Evolutionary conservation across 2,888 invertebrate genomes (phyloP), one percentile per base, ranked within the genome.

Genomic region (Tetanocera ferruginea): DNA sequence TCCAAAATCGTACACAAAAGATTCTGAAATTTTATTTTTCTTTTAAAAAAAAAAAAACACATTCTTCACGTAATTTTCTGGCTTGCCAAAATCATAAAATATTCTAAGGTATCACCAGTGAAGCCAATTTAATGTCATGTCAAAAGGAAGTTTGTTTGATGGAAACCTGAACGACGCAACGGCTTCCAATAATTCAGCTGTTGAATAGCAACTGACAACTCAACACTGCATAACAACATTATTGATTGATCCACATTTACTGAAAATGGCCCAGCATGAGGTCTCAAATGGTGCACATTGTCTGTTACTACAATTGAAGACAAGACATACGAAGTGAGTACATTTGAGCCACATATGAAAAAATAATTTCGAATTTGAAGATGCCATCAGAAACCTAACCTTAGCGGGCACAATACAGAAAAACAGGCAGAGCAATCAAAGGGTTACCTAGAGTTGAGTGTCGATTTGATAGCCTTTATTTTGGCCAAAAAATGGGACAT

Each of bases 381-480:
- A 64, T 64, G 64, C 17, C 64, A 64, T 64, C 64, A n/a, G 25
- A 23, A 43, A 25, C 51, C 23, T 19, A 17, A 37, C 37, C 34
- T 66, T 14, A 37, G 23, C 28, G 6, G n/a, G n/a, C 25, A 60
- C 19, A 60, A 28, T 28, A 5, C 60, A 25, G 19, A n/a, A n/a
- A n/a, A n/a, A 11, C 60, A 28, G 4, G n/a, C 17, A 62, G 51
- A 43, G 23, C 73, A 62, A 60, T 62, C 66, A 75, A 67, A n/a
- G 28, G 66, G 52, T 55, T 67, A 55, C 25, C 17, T n/a, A n/a
- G 25, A 19, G 49, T 60, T 60, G 25, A 55, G 75, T 75, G 67
- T 75, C 75, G 66, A 75, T 67, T 67, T 67, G 66, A 25, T 55
- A 73, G 73, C 73, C 62, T 73, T 55, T 28, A 49, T 67, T 57